phyloP scores from a whole-genome alignment of 2,888 invertebrate species.

The Hyposoter dolosus region DNA sequence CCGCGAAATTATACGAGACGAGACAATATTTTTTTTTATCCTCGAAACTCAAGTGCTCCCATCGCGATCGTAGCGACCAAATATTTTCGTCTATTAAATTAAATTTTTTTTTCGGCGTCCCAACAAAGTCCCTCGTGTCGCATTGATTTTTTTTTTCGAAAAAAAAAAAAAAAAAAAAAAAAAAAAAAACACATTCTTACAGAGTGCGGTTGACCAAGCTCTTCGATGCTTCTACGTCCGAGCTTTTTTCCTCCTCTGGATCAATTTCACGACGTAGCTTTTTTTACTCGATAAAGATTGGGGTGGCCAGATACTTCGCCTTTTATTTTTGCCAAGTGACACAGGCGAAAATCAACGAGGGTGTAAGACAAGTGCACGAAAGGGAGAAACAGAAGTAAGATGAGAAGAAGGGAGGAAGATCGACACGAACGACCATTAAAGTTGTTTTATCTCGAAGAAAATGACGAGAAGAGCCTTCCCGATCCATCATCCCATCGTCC shows the following conservation, averaged over 20 bases:
- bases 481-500: conserved; percentile 45
- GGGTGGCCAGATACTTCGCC: conserved; percentile 34
- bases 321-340: conserved; percentile 27
- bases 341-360: not conserved
- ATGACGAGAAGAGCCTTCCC: conserved; percentile 22
- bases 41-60: conserved; percentile 60
- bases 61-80: conserved; percentile 52
- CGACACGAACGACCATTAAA: conserved; percentile 58
- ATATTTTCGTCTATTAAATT: conserved; percentile 44
- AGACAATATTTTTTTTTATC: conserved; percentile 16
- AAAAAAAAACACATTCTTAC: no score
- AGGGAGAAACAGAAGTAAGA: conserved; percentile 30
- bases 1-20: not conserved
- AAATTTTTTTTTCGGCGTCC: not conserved
- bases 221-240: conserved; percentile 24
- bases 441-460: conserved; percentile 57
- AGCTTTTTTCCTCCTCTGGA: conserved; percentile 9
- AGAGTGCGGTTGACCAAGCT: not conserved
- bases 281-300: conserved; percentile 27
- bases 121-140: conserved; percentile 50
- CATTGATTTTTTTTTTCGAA: conserved; percentile 7
- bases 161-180: conserved; percentile 31
- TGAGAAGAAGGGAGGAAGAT: conserved; percentile 27
- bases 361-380: conserved; percentile 47
- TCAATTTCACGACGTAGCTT: conserved; percentile 29